Conservation (phyloP, 1,140 invertebrate genomes). For the Cryptotermes secundus region DNA sequence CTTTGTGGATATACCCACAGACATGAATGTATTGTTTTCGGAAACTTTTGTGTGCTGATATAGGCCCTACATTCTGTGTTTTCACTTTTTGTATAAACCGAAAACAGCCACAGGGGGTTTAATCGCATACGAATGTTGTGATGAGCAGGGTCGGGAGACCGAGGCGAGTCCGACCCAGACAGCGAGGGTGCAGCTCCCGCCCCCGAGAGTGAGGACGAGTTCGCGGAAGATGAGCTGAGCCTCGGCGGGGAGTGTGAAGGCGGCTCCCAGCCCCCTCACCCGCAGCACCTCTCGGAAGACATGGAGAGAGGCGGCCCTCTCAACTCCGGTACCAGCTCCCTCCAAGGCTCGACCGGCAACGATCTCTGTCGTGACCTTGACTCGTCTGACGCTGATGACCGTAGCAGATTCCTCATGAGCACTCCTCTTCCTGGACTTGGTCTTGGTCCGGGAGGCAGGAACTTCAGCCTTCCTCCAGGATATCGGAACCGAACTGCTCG, state of each 20-base stretch:
- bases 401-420: constrained; percentile 34
- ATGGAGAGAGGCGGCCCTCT: constrained; percentile 9
- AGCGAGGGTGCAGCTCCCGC: constrained; percentile 54
- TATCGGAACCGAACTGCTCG: constrained; percentile 35
- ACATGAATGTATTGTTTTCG: too few species aligned
- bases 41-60: too few species aligned
- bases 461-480: constrained; percentile 39
- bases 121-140: background rate
- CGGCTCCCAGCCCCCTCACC: background rate
- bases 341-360: constrained; percentile 39
- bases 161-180: constrained; percentile 54
- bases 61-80: too few species aligned
- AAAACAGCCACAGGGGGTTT: too few species aligned
- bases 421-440: background rate
- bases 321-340: constrained; percentile 37
- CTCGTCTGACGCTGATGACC: constrained; percentile 43
- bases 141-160: constrained; percentile 45
- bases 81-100: too few species aligned
- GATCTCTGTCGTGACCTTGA: constrained; percentile 40
- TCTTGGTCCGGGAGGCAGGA: constrained; percentile 26
- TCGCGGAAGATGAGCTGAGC: constrained; percentile 66
- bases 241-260: constrained; percentile 48
- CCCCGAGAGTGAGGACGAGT: constrained; percentile 64
- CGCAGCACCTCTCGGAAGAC: background rate
- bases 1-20: too few species aligned